These are phyloP conservation scores for Calcarius ornatus DNA, from an alignment of 2,113 vertebrate species.

Conservation along the genomic window DNA sequence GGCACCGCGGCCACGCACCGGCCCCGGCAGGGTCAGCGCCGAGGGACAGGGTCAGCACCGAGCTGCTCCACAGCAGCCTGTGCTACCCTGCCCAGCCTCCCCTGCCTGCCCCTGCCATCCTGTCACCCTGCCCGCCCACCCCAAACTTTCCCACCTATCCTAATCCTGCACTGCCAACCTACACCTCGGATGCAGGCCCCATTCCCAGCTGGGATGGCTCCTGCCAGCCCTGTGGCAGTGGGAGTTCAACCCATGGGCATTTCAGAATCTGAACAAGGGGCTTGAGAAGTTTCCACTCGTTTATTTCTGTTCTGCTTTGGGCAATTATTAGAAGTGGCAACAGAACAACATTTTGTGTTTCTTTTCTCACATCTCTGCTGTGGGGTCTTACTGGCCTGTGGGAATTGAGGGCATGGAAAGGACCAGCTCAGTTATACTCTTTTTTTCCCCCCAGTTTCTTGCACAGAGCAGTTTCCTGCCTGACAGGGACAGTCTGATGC, in stretches of 20 bases:
- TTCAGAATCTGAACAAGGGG: background rate
- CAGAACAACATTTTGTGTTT: background rate
- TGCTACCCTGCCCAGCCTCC: background rate
- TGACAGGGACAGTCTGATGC: background rate
- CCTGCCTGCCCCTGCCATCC: too few relatives aligned
- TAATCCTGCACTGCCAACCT: background rate
- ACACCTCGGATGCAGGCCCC: fast-evolving
- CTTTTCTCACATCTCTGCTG: background rate
- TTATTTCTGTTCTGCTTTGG: background rate
- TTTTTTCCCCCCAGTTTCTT: background rate
- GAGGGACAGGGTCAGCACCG: background rate
- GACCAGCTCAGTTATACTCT: background rate
- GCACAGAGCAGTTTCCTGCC: background rate
- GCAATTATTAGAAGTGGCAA: background rate
- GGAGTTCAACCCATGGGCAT: fast-evolving
- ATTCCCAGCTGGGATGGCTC: background rate
- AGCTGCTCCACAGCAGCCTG: background rate
- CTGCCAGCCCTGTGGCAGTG: fast-evolving
- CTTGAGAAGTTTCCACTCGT: too few relatives aligned
- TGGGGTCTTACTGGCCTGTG: fast-evolving
- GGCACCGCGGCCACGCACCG: background rate
- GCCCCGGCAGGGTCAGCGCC: background rate
- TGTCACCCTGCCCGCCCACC: too few relatives aligned
- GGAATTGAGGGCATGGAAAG: background rate
- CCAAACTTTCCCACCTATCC: too few relatives aligned